Conservation (phyloP, 2,113 vertebrate genomes). For the Varanus salvator region DNA sequence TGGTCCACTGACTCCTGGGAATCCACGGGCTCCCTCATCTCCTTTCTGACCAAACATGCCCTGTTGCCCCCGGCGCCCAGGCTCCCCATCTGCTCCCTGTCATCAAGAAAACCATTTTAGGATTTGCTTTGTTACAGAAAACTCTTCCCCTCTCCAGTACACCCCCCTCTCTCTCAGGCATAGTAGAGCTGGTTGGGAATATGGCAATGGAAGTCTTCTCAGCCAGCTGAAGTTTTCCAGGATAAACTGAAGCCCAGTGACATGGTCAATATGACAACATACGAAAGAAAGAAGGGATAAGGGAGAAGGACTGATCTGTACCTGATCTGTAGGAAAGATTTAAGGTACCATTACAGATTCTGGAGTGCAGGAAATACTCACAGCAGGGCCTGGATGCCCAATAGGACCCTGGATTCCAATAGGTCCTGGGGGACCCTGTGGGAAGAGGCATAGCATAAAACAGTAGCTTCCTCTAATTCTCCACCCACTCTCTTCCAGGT, state of each 20-base stretch:
- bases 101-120: background rate
- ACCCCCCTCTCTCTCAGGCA: background rate
- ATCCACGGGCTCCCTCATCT: constrained; percentile 88
- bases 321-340: background rate
- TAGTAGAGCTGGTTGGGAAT: accelerated
- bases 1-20: constrained; percentile 83
- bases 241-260: background rate
- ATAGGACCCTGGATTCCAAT: constrained; percentile 85
- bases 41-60: constrained; percentile 92
- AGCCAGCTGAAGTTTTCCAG: background rate
- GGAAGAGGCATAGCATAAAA: constrained; percentile 2
- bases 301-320: accelerated
- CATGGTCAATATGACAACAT: too few species aligned
- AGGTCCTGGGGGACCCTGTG: constrained; percentile 88
- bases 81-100: constrained; percentile 89
- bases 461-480: accelerated
- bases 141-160: background rate
- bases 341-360: background rate
- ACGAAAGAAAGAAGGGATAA: background rate
- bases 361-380: constrained; percentile 65
- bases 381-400: constrained; percentile 83
- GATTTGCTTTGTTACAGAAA: background rate
- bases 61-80: constrained; percentile 88
- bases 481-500: too few species aligned
- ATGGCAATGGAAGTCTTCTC: background rate